These are phyloP conservation scores for Rhodinocichla rosea DNA, from an alignment of 2,113 vertebrate genomes.

Conservation along the genomic window DNA sequence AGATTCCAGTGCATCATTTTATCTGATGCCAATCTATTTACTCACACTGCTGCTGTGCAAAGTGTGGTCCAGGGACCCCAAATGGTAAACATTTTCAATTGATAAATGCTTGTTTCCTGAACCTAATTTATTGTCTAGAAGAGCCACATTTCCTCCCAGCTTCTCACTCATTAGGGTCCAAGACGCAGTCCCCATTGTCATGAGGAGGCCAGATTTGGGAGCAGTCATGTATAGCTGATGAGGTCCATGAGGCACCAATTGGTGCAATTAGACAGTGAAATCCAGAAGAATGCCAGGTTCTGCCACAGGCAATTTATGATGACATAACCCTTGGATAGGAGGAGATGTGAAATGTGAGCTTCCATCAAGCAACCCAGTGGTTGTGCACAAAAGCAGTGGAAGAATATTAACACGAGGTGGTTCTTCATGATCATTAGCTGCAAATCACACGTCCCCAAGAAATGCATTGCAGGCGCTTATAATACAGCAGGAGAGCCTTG, in stretches of 20 bases:
- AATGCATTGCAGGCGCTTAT: not conserved
- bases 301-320: not conserved
- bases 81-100: not conserved
- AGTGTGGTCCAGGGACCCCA: not conserved
- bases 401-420: not conserved
- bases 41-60: not conserved
- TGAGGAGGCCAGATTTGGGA: not conserved
- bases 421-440: not conserved
- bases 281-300: conserved; percentile 8
- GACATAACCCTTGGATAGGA: conserved; percentile 28
- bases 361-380: not conserved
- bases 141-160: not conserved
- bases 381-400: not conserved
- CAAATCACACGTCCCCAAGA: not conserved
- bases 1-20: not conserved
- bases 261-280: not conserved
- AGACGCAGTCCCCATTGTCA: not conserved
- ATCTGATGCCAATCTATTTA: not conserved
- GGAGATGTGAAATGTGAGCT: not conserved
- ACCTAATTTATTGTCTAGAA: conserved; percentile 5
- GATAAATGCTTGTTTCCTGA: not conserved
- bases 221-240: conserved; percentile 18
- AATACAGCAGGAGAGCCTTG: not conserved
- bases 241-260: not conserved
- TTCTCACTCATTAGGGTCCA: not conserved